Percentiles rank a stretch among this genome's conserved stretches.
These are phyloP conservation scores for Alces alces DNA, from an alignment of 2,113 vertebrate genomes.

Conservation along the genomic window DNA sequence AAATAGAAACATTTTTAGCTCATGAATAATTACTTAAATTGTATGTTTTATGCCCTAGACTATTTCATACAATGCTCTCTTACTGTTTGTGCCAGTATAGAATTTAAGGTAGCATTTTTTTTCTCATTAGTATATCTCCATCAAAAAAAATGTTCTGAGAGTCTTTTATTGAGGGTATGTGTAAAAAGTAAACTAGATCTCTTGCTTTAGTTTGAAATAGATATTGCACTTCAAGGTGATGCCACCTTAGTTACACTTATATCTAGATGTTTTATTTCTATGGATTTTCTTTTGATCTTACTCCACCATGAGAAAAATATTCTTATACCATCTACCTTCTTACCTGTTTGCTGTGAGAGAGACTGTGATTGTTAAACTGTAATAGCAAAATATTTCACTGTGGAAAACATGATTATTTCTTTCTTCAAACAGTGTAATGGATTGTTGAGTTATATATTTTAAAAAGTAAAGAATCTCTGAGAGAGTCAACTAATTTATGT, in stretches of 20 bases:
- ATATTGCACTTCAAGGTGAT: conserved; percentile 35
- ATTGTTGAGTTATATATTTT: background rate
- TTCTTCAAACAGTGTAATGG: background rate
- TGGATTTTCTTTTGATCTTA: background rate
- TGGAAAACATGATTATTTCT: background rate
- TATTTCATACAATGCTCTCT: background rate
- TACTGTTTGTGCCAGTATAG: background rate
- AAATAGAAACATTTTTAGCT: background rate
- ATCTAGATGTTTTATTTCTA: conserved; percentile 30
- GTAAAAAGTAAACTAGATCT: conserved; percentile 66
- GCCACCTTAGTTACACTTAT: conserved; percentile 25
- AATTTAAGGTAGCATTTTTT: conserved; percentile 12
- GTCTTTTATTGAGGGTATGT: conserved; percentile 48
- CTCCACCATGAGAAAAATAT: background rate
- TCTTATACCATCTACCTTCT: background rate
- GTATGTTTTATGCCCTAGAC: background rate
- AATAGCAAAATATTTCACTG: background rate
- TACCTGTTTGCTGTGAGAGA: background rate
- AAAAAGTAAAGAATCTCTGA: background rate
- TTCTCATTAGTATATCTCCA: conserved; percentile 50
- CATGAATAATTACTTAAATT: background rate
- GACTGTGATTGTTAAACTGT: background rate
- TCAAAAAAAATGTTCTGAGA: conserved; percentile 52
- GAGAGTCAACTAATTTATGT: background rate
- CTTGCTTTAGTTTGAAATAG: conserved; percentile 61